Base-by-base conservation (phyloP, 2,888 invertebrate species). In the Polymixis flavicincta region DNA sequence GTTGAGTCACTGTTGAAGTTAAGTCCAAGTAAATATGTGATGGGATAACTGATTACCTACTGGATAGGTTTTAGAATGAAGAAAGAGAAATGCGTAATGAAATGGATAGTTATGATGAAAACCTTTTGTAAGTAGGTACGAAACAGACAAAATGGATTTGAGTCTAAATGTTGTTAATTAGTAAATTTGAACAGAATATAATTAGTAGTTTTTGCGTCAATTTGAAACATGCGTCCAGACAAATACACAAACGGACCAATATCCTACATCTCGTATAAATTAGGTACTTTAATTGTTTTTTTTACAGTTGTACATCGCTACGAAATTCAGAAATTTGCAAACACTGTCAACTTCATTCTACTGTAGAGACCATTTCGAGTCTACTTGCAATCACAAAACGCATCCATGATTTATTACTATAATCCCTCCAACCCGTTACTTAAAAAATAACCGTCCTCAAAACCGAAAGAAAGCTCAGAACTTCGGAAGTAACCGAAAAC, bases 351-450 rank as follows among this genome's bases (percentile, higher is more conserved):
- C 8, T 37, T 37, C 0, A 37, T 17, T 61, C 17, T 61, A n/a
- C 37, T n/a, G 5, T 14, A 8, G 14, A n/a, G 0, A 28, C 5
- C 4, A 50, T 22, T 7, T 32, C 2, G 7, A 13, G 17, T 48
- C 9, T 3, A 5, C 19, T 63, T 55, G 64, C 45, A 14, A 14
- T 14, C 2, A 6, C 48, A 32, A 48, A 80, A 80, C 14, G 0
- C 48, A 57, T 11, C 14, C 28, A 71, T 61, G 71, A 87, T 87
- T 87, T 82, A 82, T 87, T 50, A 70, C 60, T 17, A 68, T 82
- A 87, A 85, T 87, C 80, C 61, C 19, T 52, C n/a, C 55, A 78
- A 71, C 79, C 74, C 83, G 85, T 84, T 55, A 25, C 50, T 45
- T 22, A 45, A 77, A 82, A 82, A 75, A 48, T 55, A 72, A 75